Evolutionary conservation across 2,888 invertebrate genomes (phyloP).

Genomic region (Amitus sp.): DNA sequence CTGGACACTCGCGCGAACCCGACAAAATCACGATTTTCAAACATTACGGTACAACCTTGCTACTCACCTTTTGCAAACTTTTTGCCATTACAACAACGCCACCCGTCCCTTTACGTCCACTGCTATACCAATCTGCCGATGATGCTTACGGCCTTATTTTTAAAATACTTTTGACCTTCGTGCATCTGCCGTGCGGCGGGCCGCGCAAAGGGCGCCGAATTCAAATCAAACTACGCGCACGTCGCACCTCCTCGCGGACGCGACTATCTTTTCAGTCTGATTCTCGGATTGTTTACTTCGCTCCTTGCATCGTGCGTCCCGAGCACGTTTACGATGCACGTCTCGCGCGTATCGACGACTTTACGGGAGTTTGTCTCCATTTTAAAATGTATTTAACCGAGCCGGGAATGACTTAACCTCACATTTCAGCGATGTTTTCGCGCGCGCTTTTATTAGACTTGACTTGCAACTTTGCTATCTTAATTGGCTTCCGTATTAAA

Average conservation of each 20-base stretch:
- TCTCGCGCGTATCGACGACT: neutral
- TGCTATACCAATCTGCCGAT: conserved; percentile 69
- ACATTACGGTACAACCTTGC: conserved; percentile 11
- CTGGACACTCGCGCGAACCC: neutral
- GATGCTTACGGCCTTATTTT: conserved; percentile 63
- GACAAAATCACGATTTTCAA: neutral
- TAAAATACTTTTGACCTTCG: conserved; percentile 66
- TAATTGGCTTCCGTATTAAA: no score
- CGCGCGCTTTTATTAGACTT: neutral
- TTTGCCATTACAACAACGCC: conserved; percentile 85
- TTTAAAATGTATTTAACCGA: neutral
- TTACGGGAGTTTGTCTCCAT: neutral
- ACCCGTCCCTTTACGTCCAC: conserved; percentile 82
- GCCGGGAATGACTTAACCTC: conserved; percentile 1
- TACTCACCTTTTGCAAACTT: conserved; percentile 81
- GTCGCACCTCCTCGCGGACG: neutral
- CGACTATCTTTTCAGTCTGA: neutral
- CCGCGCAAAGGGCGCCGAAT: conserved; percentile 58
- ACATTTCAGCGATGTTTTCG: neutral
- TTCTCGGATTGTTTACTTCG: neutral
- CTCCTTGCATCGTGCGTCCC: conserved; percentile 4
- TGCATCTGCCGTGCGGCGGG: conserved; percentile 60
- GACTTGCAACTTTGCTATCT: no score
- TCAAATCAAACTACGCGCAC: conserved; percentile 45
- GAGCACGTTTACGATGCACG: neutral